These are phyloP conservation scores for Apteryx owenii DNA, from an alignment of 2,113 vertebrate genomes.

Conservation along the genomic window DNA sequence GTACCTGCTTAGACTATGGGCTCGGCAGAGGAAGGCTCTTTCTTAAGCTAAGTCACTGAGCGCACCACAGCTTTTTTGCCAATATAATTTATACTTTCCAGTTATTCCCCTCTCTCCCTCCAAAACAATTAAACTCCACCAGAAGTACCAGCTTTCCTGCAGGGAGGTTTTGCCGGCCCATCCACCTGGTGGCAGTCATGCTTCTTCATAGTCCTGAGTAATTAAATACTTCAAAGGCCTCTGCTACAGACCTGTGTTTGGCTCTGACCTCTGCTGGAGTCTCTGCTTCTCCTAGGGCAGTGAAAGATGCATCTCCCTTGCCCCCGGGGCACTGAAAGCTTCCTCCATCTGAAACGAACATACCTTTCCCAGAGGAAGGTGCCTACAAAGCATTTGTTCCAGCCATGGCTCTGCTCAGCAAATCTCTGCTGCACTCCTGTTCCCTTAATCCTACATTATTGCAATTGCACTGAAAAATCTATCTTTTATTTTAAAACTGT, in stretches of 20 bases:
- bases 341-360: background rate
- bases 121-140: background rate
- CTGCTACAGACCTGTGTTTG: background rate
- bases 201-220: background rate
- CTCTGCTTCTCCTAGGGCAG: background rate
- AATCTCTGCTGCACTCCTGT: background rate
- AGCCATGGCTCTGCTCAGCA: background rate
- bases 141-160: background rate
- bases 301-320: accelerated
- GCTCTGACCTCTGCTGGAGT: background rate
- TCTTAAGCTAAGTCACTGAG: background rate
- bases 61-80: background rate
- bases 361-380: background rate
- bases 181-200: constrained; percentile 28
- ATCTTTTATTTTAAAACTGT: background rate
- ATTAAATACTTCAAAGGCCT: background rate
- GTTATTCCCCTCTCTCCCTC: background rate
- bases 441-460: background rate
- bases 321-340: background rate
- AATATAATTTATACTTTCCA: background rate
- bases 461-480: background rate
- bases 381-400: background rate
- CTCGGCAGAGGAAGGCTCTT: background rate
- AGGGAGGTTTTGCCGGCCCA: background rate
- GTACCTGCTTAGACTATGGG: background rate